Evolutionary conservation across 2,797 vertebrate species (phyloP), one percentile per base, ranked within the genome.

Genomic region (Parotocinclus haroldoi): DNA sequence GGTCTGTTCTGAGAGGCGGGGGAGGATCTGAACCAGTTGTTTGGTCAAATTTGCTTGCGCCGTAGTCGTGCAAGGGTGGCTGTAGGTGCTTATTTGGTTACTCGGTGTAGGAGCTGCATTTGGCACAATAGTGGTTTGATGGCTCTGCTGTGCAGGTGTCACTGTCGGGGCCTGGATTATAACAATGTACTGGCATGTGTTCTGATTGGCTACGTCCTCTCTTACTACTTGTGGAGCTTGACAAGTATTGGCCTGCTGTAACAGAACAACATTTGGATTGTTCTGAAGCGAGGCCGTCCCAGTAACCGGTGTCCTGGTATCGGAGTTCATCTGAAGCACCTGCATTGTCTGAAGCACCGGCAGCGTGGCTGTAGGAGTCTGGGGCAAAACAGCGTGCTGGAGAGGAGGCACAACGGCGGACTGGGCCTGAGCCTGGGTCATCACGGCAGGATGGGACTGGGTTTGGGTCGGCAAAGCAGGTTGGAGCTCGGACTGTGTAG

Each of bases 91-190:
- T 0, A 90, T 74, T 51, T 91, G 88, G 83, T 76, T 86, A 0
- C 89, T 81, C 37, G 84, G 77, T 40, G 91, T 80, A 59, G 93
- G 88, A 46, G 92, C 81, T 58, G 90, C 81, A 36, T 88, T 78
- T 27, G 93, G 81, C 57, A 92, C 86, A 66, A 94, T 87, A 72
- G 90, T 89, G 0, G 94, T 89, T 63, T 83, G 86, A 70, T 85
- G 79, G 70, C 91, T 93, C 38, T 95, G 90, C 9, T 93, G 87
- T 60, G 91, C 82, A 40, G 93, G 83, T 6, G 89, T 89, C 83
- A 96, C 92, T 85, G 92, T 95, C 71, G 95, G 91, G 58, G 96
- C 89, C 82, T 98, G 95, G 79, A 99, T 98, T 78, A 99, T 98
- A 49, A 99, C 97, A 78, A 99, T 98, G 69, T 99, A 96, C 38